Evolutionary conservation across 1,140 invertebrate species (phyloP), one percentile per base, ranked within the genome.

Genomic region (Drosophila chauvacae): DNA sequence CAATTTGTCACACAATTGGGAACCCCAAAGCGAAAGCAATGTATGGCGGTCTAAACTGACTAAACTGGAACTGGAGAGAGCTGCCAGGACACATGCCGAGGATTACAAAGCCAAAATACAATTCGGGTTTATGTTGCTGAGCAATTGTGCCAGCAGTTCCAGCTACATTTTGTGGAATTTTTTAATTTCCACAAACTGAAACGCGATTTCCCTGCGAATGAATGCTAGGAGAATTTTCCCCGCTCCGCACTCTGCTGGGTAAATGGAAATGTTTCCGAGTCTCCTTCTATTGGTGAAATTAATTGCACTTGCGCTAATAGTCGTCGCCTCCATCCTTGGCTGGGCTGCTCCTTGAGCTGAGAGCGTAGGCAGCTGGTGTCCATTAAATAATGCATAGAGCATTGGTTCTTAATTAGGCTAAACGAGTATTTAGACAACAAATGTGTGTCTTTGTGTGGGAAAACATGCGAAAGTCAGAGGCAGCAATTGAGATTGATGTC

Each of bases 1-100:
- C 85, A 85, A 90, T 90, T 90, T 90, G 75, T 90, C 85, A 90
- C 85, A 85, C 85, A 85, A 90, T 90, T 90, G 78, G 64, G 56
- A 65, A 48, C 57, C 77, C 64, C 65, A 37, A 56, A 73, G 30
- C 28, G n/a, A 71, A 13, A 42, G 33, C 45, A 20, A 30, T 58
- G 63, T 33, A 61, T 77, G 48, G 63, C 68, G 16, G 28, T 41
- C 50, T 58, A 48, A 50, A 65, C 68, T 30, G 66, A 72, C 68
- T 72, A 50, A 51, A 42, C 58, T 63, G 51, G n/a, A 70, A 18
- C 50, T 23, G 26, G 45, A 26, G 13, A 3, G 23, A 80, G 57
- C 80, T 79, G 50, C 62, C 73, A 61, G 65, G 81, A 90, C 81
- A 72, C 56, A 77, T 82, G 71, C 72, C 71, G 55, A 72, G 66